Evolutionary conservation across 2,888 invertebrate species (phyloP), one percentile per base, ranked within the genome.

Genomic region (Noctua janthe): DNA sequence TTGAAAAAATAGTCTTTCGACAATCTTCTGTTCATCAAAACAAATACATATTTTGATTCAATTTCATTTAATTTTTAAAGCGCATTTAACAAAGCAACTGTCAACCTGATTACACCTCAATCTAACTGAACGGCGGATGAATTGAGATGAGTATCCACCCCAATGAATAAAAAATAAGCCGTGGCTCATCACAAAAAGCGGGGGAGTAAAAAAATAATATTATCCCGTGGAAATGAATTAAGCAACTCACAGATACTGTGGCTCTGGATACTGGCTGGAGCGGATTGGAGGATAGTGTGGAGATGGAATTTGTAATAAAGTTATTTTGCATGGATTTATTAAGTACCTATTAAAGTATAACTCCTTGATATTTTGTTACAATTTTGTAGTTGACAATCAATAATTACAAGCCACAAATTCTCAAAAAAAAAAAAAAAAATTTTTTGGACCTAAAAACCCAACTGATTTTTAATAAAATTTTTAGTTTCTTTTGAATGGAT

Each of bases 201-300:
- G 92, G 96, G 96, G 95, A 95, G 96, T 95, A 97, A 97, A 97
- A 97, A 97, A 97, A 97, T 97, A 97, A 97, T 97, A 97, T 97
- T 97, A 97, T 97, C 97, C 97, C 90, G 95, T 96, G 96, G 96
- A 97, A 97, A 97, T 97, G 97, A 97, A 97, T 97, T 97, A 97
- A 97, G 95, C 95, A 95, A 94, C 94, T 94, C 94, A 91, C 94
- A 94, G 96, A 97, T 96, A 96, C 95, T 93, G 82, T 77, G 93
- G 91, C 90, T 91, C 90, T 88, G 92, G 93, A 92, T 93, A 91
- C 89, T 89, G 88, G 82, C 84, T 89, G 87, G 86, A 88, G 84
- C 82, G 85, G 84, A 89, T 87, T 85, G 82, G 54, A 0, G 2
- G 8, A 1, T 39, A 77, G 77, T 87, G 71, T 87, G 91, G 94